Base-by-base conservation (phyloP, 2,888 invertebrate species). In the Trachelus iudaicus region DNA sequence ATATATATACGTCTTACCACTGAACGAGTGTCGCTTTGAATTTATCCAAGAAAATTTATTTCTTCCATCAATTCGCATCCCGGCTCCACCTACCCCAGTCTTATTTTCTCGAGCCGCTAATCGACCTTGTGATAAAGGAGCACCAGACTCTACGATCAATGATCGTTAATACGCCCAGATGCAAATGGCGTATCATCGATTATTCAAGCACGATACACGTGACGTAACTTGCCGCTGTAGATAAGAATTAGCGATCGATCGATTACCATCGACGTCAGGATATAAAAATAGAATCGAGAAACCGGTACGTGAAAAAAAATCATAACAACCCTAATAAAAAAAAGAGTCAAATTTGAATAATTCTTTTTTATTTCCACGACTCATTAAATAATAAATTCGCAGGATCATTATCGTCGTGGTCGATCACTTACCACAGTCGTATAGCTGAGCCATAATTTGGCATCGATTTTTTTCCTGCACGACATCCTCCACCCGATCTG, bases 381-480 rank as follows among this genome's bases (percentile, higher is more conserved):
- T 23, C 23, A 23, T 23, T 23, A 56, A 40, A 40, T 9, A 40
- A 56, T 9, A 23, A 56, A 56, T 56, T 56, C 56, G 23, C 2
- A 56, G 23, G 2, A 23, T 56, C 56, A 9, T 56, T 23, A 15
- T 56, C 23, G 23, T 56, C 6, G 2, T 56, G 2, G 9, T 56
- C 56, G 56, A 56, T 56, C 56, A 56, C 88, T 90, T 85, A 89
- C 89, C 89, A 83, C 79, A 69, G 85, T 87, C 76, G 85, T 81
- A 77, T 88, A 88, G 80, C 87, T 87, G 82, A 86, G 77, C 88
- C 87, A 88, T 73, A 88, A 85, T 83, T 89, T 90, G 73, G 86
- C 85, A 82, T 89, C 88, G 80, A 90, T 90, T 85, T 88, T 90
- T 81, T 84, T 89, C 75, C 87, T 85, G 81, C 89, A 89, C 81